Evolutionary conservation across 2,888 invertebrate genomes (phyloP).

Genomic region (Eumerus sabulonum): DNA sequence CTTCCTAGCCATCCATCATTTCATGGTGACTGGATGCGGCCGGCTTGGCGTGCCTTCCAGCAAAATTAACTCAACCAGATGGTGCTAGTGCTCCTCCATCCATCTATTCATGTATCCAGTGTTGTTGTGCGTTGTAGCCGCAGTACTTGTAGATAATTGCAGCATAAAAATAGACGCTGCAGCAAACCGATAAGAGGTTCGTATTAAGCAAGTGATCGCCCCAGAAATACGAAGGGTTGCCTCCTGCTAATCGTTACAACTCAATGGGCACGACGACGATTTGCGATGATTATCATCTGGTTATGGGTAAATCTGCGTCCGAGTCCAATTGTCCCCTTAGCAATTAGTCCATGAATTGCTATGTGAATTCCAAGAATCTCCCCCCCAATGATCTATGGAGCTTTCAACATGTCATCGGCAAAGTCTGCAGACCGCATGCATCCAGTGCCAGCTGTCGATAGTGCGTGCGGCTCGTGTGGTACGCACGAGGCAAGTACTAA

Average conservation of each 20-base stretch:
- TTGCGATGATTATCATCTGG: conserved; percentile 38
- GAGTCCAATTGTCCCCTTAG: conserved; percentile 24
- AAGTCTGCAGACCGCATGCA: too few relatives aligned
- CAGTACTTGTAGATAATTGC: conserved; percentile 18
- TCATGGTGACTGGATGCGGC: conserved; percentile 24
- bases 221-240: too few relatives aligned
- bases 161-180: conserved; percentile 20
- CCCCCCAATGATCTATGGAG: conserved; percentile 20
- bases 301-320: conserved; percentile 30
- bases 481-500: too few relatives aligned
- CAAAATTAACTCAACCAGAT: conserved; percentile 24
- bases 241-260: too few relatives aligned
- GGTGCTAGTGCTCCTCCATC: conserved; percentile 19
- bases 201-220: neutral
- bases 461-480: too few relatives aligned
- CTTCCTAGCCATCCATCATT: conserved; percentile 19
- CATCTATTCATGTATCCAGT: neutral
- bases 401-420: conserved; percentile 40
- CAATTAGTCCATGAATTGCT: conserved; percentile 60
- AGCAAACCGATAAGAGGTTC: conserved; percentile 38
- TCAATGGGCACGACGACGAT: conserved; percentile 4
- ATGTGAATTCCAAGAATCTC: conserved; percentile 8
- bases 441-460: too few relatives aligned
- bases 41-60: conserved; percentile 11
- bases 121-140: conserved; percentile 12